Evolutionary conservation across 2,888 invertebrate genomes (phyloP).

Genomic region (Synanthedon formicaeformis): DNA sequence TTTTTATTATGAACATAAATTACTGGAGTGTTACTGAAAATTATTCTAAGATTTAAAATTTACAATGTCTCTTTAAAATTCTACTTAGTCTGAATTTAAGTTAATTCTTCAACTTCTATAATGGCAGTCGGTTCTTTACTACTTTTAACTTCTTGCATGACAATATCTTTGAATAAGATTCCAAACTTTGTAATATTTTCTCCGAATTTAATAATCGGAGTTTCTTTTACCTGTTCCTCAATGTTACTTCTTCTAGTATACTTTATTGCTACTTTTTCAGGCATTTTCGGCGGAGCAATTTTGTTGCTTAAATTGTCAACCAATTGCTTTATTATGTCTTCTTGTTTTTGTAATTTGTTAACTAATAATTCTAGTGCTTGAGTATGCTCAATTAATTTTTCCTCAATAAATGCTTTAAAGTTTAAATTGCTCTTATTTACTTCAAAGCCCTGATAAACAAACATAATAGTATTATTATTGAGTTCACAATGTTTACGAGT

Average conservation of each 20-base stretch:
- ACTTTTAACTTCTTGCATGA: conserved; percentile 20
- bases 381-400: conserved; percentile 35
- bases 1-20: too few relatives aligned
- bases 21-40: too few relatives aligned
- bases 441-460: too few relatives aligned
- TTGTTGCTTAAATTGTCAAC: conserved; percentile 23
- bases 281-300: conserved; percentile 25
- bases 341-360: conserved; percentile 20
- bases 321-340: conserved; percentile 25
- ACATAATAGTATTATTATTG: too few relatives aligned
- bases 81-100: not conserved
- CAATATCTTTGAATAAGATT: conserved; percentile 27
- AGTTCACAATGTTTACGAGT: too few relatives aligned
- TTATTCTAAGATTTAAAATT: too few relatives aligned
- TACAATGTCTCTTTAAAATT: too few relatives aligned
- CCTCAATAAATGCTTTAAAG: conserved; percentile 28
- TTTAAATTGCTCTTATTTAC: conserved; percentile 8
- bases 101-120: not conserved
- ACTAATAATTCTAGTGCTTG: conserved; percentile 38
- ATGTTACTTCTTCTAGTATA: conserved; percentile 16
- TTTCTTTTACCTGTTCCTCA: conserved; percentile 11
- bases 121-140: conserved; percentile 2
- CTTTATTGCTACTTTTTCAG: conserved; percentile 29
- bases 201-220: conserved; percentile 27
- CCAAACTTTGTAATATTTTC: conserved; percentile 37